phyloP scores from a whole-genome alignment of 2,797 vertebrate genomes.

The Gymnocypris eckloni region DNA sequence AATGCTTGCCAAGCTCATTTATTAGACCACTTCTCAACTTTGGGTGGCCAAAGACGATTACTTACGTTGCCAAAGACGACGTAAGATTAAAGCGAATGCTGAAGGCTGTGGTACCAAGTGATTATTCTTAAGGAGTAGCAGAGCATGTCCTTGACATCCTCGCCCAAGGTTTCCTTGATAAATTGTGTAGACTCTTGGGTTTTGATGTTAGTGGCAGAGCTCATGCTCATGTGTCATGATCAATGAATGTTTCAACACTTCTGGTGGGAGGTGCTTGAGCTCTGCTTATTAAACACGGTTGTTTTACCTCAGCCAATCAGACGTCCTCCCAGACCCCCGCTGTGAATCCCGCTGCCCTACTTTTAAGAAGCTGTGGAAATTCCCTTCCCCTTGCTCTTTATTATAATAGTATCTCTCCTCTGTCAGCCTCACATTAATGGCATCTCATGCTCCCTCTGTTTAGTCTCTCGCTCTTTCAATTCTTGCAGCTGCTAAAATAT shows the following conservation, averaged over 20 bases:
- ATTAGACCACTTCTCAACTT: no score
- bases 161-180: slow-evolving; percentile 21
- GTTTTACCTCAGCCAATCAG: slow-evolving; percentile 68
- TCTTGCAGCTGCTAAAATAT: neutral
- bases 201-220: slow-evolving; percentile 14
- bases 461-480: slow-evolving; percentile 1
- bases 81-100: no score
- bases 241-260: slow-evolving; percentile 8
- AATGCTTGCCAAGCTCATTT: no score
- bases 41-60: no score
- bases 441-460: slow-evolving; percentile 37
- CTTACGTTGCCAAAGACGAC: no score
- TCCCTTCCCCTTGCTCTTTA: neutral
- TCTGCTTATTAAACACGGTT: slow-evolving; percentile 57
- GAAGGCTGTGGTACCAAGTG: neutral
- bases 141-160: slow-evolving; percentile 20
- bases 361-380: slow-evolving; percentile 76
- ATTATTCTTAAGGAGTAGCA: neutral
- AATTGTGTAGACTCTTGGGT: slow-evolving; percentile 1
- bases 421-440: slow-evolving; percentile 40
- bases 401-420: slow-evolving; percentile 47
- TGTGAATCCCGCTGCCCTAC: slow-evolving; percentile 77
- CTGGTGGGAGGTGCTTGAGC: slow-evolving; percentile 1
- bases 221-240: neutral
- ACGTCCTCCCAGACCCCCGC: slow-evolving; percentile 50